Evolutionary conservation across 2,888 invertebrate species (phyloP), one percentile per base, ranked within the genome.

Genomic region (Penaeus monodon): DNA sequence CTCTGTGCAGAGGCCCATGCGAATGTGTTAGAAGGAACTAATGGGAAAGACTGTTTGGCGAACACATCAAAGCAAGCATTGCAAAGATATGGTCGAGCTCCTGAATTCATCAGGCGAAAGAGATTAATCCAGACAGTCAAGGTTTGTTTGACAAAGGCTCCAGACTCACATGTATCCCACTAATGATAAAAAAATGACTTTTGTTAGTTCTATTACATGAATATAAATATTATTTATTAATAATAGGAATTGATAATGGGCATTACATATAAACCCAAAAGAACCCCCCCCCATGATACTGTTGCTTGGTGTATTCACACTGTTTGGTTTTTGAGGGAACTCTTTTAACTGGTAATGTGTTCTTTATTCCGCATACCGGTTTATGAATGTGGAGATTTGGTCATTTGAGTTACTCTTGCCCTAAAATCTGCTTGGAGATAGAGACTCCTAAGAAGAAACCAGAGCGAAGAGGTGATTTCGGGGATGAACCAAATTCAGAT

Each of bases 361-460:
- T 57, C 1, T 57, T 57, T 17, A 24, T 24, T 49, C 29, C 22
- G 27, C 70, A 74, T 64, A 12, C 76, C 88, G 89, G 74, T 96
- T 92, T 96, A 95, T 91, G 96, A 96, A 92, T 96, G 96, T 92
- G 95, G 96, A 1, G 94, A 95, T 91, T 92, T 87, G 96, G 96
- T 0, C 96, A 96, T 92, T 92, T 96, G 80, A 96, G 96, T 89
- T 96, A 96, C 91, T 93, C 94, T 73, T 96, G 96, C 91, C 94
- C 94, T 0, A 94, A 94, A 96, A 96, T 92, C 93, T 95, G 22
- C 92, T 96, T 10, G 96, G 96, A 0, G 93, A 94, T 68, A 92
- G 96, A 90, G 94, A 94, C 95, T 22, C 95, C 95, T 17, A 94
- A 94, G 68, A 93, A 93, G 90, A 93, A 93, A 88, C 91, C 92